These are phyloP conservation scores for Apodemus sylvaticus DNA, from an alignment of 2,113 vertebrate species.

Conservation along the genomic window DNA sequence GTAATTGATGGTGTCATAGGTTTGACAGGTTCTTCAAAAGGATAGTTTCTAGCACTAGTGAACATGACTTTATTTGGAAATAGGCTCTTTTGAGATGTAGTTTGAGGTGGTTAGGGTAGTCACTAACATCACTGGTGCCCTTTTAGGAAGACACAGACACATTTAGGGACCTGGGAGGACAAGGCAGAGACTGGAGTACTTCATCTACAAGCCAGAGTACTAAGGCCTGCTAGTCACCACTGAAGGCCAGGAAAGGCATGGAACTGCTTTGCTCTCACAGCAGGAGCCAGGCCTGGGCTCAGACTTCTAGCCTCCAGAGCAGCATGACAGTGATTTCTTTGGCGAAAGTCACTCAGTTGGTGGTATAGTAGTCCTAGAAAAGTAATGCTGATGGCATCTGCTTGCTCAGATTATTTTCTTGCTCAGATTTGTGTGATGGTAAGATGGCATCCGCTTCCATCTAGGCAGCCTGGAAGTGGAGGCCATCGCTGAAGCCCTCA, in stretches of 20 bases:
- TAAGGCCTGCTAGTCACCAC: not conserved
- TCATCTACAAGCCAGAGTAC: not conserved
- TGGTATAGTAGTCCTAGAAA: not conserved
- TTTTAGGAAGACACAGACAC: not conserved
- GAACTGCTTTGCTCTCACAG: not conserved
- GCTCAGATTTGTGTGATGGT: not conserved
- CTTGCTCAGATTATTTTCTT: not conserved
- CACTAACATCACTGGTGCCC: not conserved
- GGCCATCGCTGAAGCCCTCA: not conserved
- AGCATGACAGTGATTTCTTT: not conserved
- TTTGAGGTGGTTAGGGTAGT: not conserved
- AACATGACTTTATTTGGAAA: not conserved
- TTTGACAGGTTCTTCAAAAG: not conserved
- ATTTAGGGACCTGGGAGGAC: not conserved
- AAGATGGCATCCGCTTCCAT: not conserved
- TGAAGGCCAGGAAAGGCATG: not conserved
- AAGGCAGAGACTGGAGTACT: not conserved
- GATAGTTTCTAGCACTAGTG: not conserved
- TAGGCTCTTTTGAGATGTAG: not conserved
- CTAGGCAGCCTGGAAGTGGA: not conserved
- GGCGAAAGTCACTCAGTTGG: not conserved
- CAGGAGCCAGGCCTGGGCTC: not conserved
- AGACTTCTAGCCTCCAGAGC: not conserved
- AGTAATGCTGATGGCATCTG: not conserved
- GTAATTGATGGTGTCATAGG: not conserved